Percentiles rank a stretch among this genome's conserved stretches.
Evolutionary conservation across 2,888 invertebrate genomes (phyloP).

Genomic region (Cartodere bifasciata): DNA sequence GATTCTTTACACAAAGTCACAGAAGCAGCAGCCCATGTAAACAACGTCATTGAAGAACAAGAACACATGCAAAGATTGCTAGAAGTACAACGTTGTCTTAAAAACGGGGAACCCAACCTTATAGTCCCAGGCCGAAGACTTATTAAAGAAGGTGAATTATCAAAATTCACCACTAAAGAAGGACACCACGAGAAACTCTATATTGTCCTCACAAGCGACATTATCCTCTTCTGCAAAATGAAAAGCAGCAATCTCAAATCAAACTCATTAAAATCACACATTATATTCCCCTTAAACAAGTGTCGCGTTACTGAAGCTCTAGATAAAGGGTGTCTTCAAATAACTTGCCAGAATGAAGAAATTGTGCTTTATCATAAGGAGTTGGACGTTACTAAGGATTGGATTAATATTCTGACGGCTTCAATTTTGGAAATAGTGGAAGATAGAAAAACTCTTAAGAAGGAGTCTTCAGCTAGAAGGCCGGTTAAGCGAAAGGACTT

Average conservation of each 20-base stretch:
- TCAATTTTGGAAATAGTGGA: slow-evolving; percentile 44
- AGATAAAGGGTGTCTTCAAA: slow-evolving; percentile 46
- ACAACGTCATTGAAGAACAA: slow-evolving; percentile 58
- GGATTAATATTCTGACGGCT: slow-evolving; percentile 43
- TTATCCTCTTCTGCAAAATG: slow-evolving; percentile 60
- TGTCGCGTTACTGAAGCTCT: slow-evolving; percentile 48
- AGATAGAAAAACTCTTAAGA: slow-evolving; percentile 47
- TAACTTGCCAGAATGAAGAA: slow-evolving; percentile 45
- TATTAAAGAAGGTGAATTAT: slow-evolving; percentile 51
- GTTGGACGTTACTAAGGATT: slow-evolving; percentile 39
- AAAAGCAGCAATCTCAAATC: slow-evolving; percentile 42
- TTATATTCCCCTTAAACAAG: slow-evolving; percentile 57
- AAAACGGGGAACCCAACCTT: slow-evolving; percentile 48
- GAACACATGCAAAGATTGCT: slow-evolving; percentile 57
- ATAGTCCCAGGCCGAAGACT: slow-evolving; percentile 56
- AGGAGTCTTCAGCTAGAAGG: slow-evolving; percentile 49
- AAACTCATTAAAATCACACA: slow-evolving; percentile 49
- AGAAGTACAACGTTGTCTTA: slow-evolving; percentile 51
- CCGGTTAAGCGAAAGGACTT: slow-evolving; percentile 46
- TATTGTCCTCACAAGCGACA: slow-evolving; percentile 59
- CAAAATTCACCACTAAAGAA: slow-evolving; percentile 42
- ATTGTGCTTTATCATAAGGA: slow-evolving; percentile 44
- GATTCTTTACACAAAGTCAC: slow-evolving; percentile 55
- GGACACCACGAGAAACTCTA: slow-evolving; percentile 42
- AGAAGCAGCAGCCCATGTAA: slow-evolving; percentile 56